phyloP scores from a whole-genome alignment of 1,140 invertebrate genomes.

The Drosophila leontia region DNA sequence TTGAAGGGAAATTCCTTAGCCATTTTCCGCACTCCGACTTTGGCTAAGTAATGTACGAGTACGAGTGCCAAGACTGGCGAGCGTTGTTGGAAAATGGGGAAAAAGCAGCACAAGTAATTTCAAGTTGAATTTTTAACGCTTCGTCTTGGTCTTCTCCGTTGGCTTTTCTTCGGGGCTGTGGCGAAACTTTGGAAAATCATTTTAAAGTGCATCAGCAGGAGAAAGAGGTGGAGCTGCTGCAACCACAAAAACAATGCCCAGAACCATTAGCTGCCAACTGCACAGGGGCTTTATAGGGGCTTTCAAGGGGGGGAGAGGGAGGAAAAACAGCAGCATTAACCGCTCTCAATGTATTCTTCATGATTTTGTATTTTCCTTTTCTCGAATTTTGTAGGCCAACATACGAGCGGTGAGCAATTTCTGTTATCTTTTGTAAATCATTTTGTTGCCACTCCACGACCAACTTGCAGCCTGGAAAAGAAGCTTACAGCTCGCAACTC shows the following conservation, averaged over 20 bases:
- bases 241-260: conserved; percentile 45
- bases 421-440: conserved; percentile 78
- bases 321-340: conserved; percentile 34
- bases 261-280: conserved; percentile 52
- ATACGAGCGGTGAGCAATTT: conserved; percentile 65
- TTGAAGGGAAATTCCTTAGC: conserved; percentile 42
- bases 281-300: conserved; percentile 2
- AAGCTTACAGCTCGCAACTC: conserved; percentile 25
- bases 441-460: conserved; percentile 71
- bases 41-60: conserved; percentile 54
- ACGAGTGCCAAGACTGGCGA: conserved; percentile 42
- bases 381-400: conserved; percentile 75
- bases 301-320: not conserved
- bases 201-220: conserved; percentile 70
- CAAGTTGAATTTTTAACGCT: conserved; percentile 76
- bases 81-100: conserved; percentile 12
- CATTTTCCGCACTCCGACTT: conserved; percentile 34
- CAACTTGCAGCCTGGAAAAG: conserved; percentile 42
- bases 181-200: conserved; percentile 71
- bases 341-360: conserved; percentile 74
- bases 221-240: conserved; percentile 67
- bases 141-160: conserved; percentile 35
- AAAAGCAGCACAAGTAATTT: conserved; percentile 66
- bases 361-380: conserved; percentile 68
- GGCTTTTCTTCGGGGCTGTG: conserved; percentile 36